Evolutionary conservation across 2,888 invertebrate species (phyloP).

Genomic region (Diarsia dahlii): DNA sequence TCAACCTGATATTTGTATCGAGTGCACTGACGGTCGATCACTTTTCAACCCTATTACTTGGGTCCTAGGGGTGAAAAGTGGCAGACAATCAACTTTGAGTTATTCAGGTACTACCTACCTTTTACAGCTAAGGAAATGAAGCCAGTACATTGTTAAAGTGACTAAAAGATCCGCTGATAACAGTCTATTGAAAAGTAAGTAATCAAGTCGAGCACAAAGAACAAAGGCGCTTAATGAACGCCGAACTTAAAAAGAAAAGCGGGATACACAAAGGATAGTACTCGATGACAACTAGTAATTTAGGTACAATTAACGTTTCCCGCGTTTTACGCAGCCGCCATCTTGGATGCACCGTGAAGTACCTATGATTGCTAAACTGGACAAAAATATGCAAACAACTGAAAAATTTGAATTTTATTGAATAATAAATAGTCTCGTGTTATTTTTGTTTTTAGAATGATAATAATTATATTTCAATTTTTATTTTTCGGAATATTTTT

Average conservation of each 20-base stretch:
- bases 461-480: no score
- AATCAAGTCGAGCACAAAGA: conserved; percentile 38
- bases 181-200: conserved; percentile 40
- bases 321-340: conserved; percentile 11
- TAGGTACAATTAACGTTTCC: conserved; percentile 32
- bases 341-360: conserved; percentile 22
- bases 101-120: not conserved
- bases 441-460: no score
- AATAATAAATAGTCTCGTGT: no score
- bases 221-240: conserved; percentile 38
- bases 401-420: not conserved
- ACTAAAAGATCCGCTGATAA: conserved; percentile 30
- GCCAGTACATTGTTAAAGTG: conserved; percentile 4
- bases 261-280: conserved; percentile 25
- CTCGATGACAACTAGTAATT: conserved; percentile 28
- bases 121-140: not conserved
- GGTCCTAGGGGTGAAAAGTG: not conserved
- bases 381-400: conserved; percentile 13
- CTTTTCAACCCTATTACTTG: not conserved
- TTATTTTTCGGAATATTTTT: no score
- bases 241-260: conserved; percentile 38
- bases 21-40: not conserved
- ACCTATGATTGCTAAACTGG: not conserved
- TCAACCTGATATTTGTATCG: not conserved
- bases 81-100: not conserved